These are phyloP conservation scores for Bungarus multicinctus DNA, from an alignment of 2,113 vertebrate species.

Conservation along the genomic window DNA sequence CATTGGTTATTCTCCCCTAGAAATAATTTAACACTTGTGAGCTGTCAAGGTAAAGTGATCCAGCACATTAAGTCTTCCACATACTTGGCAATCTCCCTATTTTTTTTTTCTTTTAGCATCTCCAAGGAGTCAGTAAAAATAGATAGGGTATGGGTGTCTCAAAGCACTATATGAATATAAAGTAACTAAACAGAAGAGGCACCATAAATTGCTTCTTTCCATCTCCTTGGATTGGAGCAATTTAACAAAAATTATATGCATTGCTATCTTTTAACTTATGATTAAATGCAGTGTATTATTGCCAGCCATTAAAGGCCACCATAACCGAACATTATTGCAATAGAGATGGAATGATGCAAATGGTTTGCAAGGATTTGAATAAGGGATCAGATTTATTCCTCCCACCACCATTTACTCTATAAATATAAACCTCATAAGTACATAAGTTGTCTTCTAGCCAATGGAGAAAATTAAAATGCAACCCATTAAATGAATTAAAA, in stretches of 20 bases:
- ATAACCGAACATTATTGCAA: not conserved
- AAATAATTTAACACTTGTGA: not conserved
- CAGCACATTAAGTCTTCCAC: not conserved
- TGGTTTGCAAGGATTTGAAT: not conserved
- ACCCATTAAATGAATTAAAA: conserved; percentile 15
- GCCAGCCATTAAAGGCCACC: not conserved
- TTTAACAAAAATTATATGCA: not conserved
- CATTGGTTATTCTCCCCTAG: not conserved
- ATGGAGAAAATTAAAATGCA: conserved; percentile 19
- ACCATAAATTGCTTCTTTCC: not conserved
- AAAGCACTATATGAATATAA: not conserved
- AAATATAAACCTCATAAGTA: conserved; percentile 12
- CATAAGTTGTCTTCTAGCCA: not conserved
- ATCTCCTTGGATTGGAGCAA: not conserved
- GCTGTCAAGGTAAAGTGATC: not conserved
- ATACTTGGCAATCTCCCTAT: not conserved
- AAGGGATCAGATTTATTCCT: not conserved
- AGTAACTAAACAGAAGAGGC: not conserved
- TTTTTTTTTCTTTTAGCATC: not conserved
- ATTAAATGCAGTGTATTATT: not conserved
- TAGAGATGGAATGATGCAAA: not conserved
- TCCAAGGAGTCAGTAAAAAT: not conserved
- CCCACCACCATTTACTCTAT: not conserved
- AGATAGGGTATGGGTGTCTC: not conserved
- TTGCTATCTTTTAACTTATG: not conserved